Evolutionary conservation across 2,113 vertebrate genomes (phyloP).

Genomic region (Argyrosomus japonicus): DNA sequence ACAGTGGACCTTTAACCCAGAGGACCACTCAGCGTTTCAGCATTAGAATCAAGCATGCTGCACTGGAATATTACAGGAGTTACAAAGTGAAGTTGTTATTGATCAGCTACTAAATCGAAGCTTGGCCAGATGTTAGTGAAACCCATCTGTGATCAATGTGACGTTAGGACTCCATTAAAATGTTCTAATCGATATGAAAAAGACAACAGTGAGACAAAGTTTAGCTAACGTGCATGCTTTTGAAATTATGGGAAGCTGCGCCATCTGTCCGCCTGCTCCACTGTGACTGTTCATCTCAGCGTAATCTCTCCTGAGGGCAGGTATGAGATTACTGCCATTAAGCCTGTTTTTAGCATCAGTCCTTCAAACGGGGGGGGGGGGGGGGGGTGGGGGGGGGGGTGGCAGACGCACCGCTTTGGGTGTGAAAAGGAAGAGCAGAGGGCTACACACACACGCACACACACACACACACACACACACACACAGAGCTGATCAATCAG

Average conservation of each 20-base stretch:
- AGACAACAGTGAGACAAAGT: neutral
- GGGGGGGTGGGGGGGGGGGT: conserved; percentile 15
- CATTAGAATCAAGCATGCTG: neutral
- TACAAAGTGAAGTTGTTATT: neutral
- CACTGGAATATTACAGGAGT: neutral
- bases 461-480: conserved; percentile 27
- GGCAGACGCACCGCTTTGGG: conserved; percentile 24
- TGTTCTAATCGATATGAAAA: neutral
- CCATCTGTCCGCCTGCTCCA: conserved; percentile 40
- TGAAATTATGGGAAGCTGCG: neutral
- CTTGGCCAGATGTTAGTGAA: neutral
- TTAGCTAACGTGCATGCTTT: neutral
- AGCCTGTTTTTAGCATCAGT: conserved; percentile 39
- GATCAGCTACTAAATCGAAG: conserved; percentile 6
- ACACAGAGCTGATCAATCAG: conserved; percentile 56
- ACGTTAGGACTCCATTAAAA: neutral
- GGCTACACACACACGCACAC: conserved; percentile 25
- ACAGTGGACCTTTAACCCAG: neutral
- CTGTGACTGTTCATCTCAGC: conserved; percentile 28
- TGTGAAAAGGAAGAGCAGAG: conserved; percentile 22
- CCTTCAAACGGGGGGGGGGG: conserved; percentile 37
- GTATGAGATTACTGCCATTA: conserved; percentile 56
- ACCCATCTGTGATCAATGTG: neutral
- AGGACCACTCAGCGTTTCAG: neutral
- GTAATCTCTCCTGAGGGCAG: conserved; percentile 51